Base-by-base conservation (phyloP, 2,797 vertebrate genomes). In the Delichon dasypus region DNA sequence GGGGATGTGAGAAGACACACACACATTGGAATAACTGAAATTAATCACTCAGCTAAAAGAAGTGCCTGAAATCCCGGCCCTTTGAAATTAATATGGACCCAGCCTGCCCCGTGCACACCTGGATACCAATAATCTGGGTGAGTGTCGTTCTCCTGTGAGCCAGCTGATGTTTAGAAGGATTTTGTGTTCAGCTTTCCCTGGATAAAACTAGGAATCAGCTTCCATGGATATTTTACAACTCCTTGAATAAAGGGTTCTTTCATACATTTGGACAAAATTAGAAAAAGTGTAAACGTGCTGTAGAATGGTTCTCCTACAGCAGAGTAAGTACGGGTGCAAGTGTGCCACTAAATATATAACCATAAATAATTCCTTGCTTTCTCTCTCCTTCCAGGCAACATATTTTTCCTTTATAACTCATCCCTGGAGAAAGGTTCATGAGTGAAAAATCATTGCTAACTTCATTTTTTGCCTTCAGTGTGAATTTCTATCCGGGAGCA, bases 401-500 rank as follows among this genome's bases (percentile, higher is more conserved):
- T 79, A 94, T 94, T 79, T 94, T 91, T 90, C 71, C 71, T 96
- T 93, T 94, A 89, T 92, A 90, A 94, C 73, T 94, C 89, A 92
- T 94, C 90, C 90, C 92, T 36, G 47, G 94, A 97, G 97, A 93
- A 95, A 88, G 58, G 58, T 82, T 94, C 86, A 62, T 45, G 67
- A 96, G 89, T 87, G 90, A 97, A 96, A 96, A 97, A 96, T 97
- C 97, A 89, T 97, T 96, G 89, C 94, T 95, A 96, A 96, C 94
- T 95, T 97, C 48, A 83, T 96, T 95, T 95, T 93, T 95, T 62
- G 65, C 91, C 79, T 95, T 97, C 76, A 17, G 55, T 73, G 73
- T 87, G 88, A 86, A 68, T 96, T 96, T 95, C 88, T 94, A 95
- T 96, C 96, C 96, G 92, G 85, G 58, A 89, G 90, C 90, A 95